Conservation (phyloP, 2,113 vertebrate species). For the Dermatemys mawii region DNA sequence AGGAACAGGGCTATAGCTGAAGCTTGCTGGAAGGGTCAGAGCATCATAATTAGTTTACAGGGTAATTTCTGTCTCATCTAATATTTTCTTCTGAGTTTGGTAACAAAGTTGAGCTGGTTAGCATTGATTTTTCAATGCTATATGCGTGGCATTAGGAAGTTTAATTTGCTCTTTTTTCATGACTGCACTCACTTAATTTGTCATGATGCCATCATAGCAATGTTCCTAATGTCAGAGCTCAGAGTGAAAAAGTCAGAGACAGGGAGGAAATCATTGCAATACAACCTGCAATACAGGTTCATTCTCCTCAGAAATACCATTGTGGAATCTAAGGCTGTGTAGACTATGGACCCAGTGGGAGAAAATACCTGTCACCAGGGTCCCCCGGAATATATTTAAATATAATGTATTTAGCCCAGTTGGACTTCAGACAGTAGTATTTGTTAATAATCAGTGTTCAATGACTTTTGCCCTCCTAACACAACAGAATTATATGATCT, state of each 20-base stretch:
- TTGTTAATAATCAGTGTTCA: neutral
- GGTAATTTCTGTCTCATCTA: neutral
- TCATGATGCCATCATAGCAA: neutral
- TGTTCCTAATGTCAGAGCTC: neutral
- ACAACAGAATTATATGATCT: neutral
- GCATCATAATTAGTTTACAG: neutral
- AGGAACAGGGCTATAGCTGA: neutral
- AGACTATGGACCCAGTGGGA: neutral
- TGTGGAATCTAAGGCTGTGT: neutral
- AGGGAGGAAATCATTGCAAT: neutral
- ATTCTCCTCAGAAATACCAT: neutral
- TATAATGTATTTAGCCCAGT: neutral
- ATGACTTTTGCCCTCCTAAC: neutral
- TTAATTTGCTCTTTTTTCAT: neutral
- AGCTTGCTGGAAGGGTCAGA: fast-evolving
- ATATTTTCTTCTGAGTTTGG: neutral
- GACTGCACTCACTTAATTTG: neutral
- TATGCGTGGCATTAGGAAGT: neutral
- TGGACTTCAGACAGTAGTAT: neutral
- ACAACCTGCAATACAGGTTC: too few relatives aligned
- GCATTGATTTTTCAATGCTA: neutral
- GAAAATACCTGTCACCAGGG: neutral
- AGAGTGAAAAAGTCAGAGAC: neutral
- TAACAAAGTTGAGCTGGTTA: neutral
- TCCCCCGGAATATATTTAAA: neutral